Evolutionary conservation across 2,888 invertebrate genomes (phyloP).

Genomic region (Steromphala cineraria): DNA sequence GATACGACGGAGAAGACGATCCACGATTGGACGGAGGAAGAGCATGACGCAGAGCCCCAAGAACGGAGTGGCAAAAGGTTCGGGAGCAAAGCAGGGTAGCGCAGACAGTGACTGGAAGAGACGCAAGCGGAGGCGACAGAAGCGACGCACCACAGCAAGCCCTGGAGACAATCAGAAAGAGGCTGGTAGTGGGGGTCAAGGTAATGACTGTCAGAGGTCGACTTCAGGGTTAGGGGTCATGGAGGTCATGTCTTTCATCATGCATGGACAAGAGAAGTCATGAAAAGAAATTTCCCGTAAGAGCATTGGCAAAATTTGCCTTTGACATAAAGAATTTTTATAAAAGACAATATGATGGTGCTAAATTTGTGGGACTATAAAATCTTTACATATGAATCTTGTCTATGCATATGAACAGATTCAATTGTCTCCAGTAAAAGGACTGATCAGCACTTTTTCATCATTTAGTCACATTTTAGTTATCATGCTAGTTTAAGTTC

Average conservation of each 20-base stretch:
- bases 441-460: not conserved
- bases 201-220: not conserved
- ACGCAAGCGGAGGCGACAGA: slow-evolving; percentile 43
- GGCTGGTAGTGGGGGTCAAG: slow-evolving; percentile 38
- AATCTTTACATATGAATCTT: no score
- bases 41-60: slow-evolving; percentile 6
- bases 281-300: not conserved
- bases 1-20: not conserved
- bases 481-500: not conserved
- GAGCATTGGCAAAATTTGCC: not conserved
- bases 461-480: not conserved
- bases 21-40: not conserved
- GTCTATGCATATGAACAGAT: no score
- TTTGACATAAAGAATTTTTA: not conserved
- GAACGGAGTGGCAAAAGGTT: slow-evolving; percentile 17
- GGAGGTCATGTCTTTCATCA: no score
- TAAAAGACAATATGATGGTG: no score
- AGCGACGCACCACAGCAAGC: slow-evolving; percentile 37
- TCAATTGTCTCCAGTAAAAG: no score
- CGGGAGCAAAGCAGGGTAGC: slow-evolving; percentile 42
- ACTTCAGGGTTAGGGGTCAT: not conserved
- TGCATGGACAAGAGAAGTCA: not conserved
- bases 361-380: no score
- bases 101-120: slow-evolving; percentile 46
- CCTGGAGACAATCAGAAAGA: slow-evolving; percentile 54